A percentile compares a stretch with the other conserved stretches of the same genome.
phyloP scores from a whole-genome alignment of 2,113 vertebrate genomes.

The Heloderma charlesbogerti region DNA sequence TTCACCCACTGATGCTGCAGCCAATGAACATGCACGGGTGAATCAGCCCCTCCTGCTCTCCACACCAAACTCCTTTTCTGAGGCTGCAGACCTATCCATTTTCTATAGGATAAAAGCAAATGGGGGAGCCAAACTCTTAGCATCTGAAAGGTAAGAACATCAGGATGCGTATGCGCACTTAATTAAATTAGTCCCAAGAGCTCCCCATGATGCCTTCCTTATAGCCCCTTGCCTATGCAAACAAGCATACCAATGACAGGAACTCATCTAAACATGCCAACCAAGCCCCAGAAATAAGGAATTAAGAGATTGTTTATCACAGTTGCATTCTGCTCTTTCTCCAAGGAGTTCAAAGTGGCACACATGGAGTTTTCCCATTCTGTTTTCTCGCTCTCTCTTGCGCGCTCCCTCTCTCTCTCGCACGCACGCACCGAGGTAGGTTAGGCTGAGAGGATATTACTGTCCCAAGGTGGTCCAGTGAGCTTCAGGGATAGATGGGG shows the following conservation, averaged over 20 bases:
- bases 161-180: not conserved
- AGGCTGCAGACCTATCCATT: not conserved
- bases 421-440: not conserved
- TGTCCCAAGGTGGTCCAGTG: too few species aligned
- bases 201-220: not conserved
- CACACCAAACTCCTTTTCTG: not conserved
- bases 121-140: not conserved
- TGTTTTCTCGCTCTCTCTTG: too few species aligned
- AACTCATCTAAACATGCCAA: not conserved
- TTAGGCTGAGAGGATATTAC: not conserved
- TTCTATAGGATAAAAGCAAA: not conserved
- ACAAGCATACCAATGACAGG: not conserved
- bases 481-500: not conserved
- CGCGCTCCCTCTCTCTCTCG: too few species aligned
- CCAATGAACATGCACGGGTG: not conserved
- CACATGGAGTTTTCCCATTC: not conserved
- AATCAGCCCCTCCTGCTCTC: not conserved
- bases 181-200: not conserved
- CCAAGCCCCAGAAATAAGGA: not conserved
- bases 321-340: not conserved
- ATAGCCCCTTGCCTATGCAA: too few species aligned
- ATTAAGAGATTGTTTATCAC: not conserved
- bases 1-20: not conserved
- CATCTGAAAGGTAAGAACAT: not conserved
- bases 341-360: not conserved